Percentiles rank a stretch among this genome's conserved stretches.
These are phyloP conservation scores for Amphilophus citrinellus DNA, from an alignment of 2,113 vertebrate genomes.

Conservation along the genomic window DNA sequence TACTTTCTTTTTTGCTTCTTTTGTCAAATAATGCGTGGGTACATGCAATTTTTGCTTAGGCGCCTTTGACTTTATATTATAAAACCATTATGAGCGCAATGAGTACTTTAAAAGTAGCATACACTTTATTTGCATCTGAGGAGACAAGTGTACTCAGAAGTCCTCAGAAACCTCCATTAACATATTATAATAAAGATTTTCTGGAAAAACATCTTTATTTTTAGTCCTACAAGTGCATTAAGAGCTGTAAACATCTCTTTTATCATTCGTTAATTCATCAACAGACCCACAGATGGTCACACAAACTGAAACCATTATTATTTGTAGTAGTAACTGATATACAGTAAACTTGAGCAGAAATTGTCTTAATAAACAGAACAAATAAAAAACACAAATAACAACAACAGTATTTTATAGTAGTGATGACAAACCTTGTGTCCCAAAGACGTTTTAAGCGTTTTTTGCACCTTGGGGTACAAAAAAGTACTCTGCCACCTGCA, in stretches of 20 bases:
- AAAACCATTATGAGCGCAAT: neutral
- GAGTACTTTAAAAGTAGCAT: neutral
- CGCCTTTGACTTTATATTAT: neutral
- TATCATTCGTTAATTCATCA: neutral
- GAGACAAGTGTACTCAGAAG: neutral
- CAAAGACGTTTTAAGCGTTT: neutral
- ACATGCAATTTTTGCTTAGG: constrained; percentile 6
- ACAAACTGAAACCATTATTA: neutral
- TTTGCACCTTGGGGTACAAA: neutral
- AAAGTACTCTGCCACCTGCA: rapidly evolving
- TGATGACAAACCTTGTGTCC: neutral
- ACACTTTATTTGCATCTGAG: neutral
- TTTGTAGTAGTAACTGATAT: too few relatives aligned
- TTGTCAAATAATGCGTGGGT: neutral
- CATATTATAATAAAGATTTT: neutral
- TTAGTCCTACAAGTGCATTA: neutral
- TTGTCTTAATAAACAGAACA: neutral
- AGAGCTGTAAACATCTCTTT: neutral
- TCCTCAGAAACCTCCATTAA: neutral
- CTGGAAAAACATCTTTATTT: neutral
- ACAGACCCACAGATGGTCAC: neutral
- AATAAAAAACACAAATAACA: neutral
- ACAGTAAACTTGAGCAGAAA: too few relatives aligned
- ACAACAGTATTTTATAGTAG: rapidly evolving
- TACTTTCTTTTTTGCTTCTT: neutral